Conservation (phyloP, 2,113 vertebrate genomes). For the Etheostoma spectabile region DNA sequence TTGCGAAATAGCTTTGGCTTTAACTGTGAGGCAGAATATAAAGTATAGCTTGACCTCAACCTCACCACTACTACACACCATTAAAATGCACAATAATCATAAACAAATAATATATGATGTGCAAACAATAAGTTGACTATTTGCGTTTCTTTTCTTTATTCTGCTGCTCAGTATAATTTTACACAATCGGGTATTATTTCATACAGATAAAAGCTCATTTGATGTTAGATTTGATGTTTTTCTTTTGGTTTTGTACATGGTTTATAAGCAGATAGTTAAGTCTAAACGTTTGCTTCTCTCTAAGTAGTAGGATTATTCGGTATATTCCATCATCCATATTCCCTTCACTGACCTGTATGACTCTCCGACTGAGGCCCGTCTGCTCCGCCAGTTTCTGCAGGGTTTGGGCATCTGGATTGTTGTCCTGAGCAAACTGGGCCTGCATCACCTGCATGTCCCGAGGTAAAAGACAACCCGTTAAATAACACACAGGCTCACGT, state of each 20-base stretch:
- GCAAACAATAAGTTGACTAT: not conserved
- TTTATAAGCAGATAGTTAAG: too few relatives aligned
- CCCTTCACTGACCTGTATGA: constrained; percentile 91
- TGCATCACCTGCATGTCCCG: constrained; percentile 93
- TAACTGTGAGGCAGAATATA: not conserved
- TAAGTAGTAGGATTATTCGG: not conserved
- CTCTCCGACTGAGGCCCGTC: constrained; percentile 96
- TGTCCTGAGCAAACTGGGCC: constrained; percentile 99
- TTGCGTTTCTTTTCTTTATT: not conserved
- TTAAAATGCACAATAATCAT: not conserved
- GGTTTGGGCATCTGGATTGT: constrained; percentile 97
- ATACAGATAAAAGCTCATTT: not conserved
- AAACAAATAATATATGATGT: not conserved
- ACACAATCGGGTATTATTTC: not conserved
- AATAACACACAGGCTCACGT: not conserved
- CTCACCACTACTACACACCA: too few relatives aligned
- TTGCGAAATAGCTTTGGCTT: not conserved
- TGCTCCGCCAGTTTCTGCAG: constrained; percentile 98
- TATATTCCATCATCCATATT: not conserved
- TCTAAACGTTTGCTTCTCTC: not conserved
- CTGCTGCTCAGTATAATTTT: not conserved
- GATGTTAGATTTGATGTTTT: not conserved
- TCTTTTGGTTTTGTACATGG: not conserved
- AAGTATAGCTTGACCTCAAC: not conserved
- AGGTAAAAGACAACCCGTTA: not conserved